A percentile compares a stretch with the other conserved stretches of the same genome.
Evolutionary conservation across 2,113 vertebrate species (phyloP).

Genomic region (Hipposideros armiger): DNA sequence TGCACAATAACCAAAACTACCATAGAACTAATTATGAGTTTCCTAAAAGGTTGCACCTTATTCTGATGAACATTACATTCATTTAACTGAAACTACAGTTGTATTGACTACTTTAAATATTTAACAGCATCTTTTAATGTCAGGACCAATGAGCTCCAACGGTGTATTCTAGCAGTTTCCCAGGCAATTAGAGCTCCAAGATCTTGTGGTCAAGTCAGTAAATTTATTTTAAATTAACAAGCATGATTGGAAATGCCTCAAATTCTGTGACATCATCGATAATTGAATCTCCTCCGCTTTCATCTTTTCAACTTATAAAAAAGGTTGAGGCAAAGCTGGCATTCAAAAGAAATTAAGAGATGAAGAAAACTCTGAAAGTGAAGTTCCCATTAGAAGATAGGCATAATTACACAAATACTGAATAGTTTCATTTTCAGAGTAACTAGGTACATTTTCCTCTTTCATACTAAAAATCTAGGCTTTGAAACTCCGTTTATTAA

Average conservation of each 20-base stretch:
- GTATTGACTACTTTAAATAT: constrained; percentile 55
- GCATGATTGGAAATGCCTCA: constrained; percentile 39
- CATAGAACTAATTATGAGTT: background rate
- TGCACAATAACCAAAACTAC: background rate
- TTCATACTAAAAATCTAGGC: background rate
- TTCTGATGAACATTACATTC: background rate
- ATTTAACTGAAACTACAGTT: constrained; percentile 11
- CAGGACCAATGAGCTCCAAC: constrained; percentile 42
- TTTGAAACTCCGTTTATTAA: constrained; percentile 30
- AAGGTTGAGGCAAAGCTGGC: constrained; percentile 50
- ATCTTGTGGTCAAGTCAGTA: constrained; percentile 41
- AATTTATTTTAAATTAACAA: constrained; percentile 72
- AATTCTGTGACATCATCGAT: constrained; percentile 63
- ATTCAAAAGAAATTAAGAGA: constrained; percentile 43
- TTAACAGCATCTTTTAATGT: constrained; percentile 58
- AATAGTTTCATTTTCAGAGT: background rate
- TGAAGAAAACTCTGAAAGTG: constrained; percentile 53
- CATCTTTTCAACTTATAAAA: constrained; percentile 61
- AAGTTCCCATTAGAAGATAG: constrained; percentile 33
- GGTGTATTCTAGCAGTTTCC: constrained; percentile 44
- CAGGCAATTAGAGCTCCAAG: constrained; percentile 61
- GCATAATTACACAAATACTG: constrained; percentile 46
- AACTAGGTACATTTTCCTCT: constrained; percentile 33
- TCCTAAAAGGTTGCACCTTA: background rate
- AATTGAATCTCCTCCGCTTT: constrained; percentile 46